phyloP scores from a whole-genome alignment of 2,113 vertebrate species.

The Furnarius figulus region DNA sequence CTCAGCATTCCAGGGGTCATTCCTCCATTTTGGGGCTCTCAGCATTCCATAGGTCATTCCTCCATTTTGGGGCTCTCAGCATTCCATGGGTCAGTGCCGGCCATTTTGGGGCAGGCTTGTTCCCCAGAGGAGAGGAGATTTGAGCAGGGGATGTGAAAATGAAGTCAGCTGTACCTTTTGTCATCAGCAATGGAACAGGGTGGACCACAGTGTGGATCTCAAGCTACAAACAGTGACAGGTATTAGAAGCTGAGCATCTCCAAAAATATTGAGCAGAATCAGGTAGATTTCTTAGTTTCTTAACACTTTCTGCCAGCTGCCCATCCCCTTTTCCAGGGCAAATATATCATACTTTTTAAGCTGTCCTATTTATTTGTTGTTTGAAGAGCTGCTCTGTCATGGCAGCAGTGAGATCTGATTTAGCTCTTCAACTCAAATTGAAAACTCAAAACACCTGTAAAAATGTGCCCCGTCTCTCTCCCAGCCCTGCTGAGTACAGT shows the following conservation, averaged over 20 bases:
- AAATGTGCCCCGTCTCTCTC: accelerated
- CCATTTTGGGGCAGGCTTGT: not conserved
- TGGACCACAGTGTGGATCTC: not conserved
- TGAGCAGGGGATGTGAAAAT: not conserved
- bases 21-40: not conserved
- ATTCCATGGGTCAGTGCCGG: too few relatives aligned
- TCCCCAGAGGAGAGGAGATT: not conserved
- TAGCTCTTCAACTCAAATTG: not conserved
- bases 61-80: too few relatives aligned
- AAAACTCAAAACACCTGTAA: not conserved
- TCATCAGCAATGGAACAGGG: not conserved
- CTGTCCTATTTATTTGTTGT: accelerated
- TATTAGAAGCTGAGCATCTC: not conserved
- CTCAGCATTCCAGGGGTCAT: too few relatives aligned
- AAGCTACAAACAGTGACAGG: not conserved
- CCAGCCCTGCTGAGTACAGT: not conserved
- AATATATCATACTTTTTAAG: accelerated
- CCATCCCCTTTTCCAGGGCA: not conserved
- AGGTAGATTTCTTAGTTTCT: not conserved
- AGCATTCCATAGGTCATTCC: too few relatives aligned
- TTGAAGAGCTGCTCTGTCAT: not conserved
- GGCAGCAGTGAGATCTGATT: not conserved
- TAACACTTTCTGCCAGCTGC: accelerated
- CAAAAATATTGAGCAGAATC: not conserved
- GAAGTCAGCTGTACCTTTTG: not conserved